A percentile compares a stretch with the other conserved stretches of the same genome.
Evolutionary conservation across 2,797 vertebrate species (phyloP).

Genomic region (Myotis vivesi): DNA sequence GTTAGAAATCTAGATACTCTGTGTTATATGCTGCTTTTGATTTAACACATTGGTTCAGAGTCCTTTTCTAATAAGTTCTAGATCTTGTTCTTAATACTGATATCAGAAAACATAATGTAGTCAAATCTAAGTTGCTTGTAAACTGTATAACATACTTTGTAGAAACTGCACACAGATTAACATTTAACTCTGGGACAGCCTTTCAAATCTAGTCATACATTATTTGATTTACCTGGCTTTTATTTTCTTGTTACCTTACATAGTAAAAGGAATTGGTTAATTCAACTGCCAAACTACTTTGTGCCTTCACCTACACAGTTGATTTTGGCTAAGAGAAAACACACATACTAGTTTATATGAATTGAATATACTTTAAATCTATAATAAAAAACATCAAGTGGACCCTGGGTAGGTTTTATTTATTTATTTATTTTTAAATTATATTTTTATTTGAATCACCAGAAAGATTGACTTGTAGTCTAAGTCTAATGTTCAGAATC

Average conservation of each 20-base stretch:
- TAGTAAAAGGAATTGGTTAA: not conserved
- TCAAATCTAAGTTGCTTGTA: not conserved
- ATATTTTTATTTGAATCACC: conserved; percentile 84
- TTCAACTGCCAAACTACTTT: not conserved
- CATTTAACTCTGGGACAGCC: not conserved
- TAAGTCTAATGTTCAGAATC: conserved; percentile 69
- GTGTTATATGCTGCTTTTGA: not conserved
- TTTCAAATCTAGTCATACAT: not conserved
- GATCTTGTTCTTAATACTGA: conserved; percentile 9
- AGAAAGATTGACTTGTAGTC: conserved; percentile 71
- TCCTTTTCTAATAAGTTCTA: not conserved
- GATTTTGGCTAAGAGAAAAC: not conserved
- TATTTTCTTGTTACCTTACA: not conserved
- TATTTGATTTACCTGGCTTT: not conserved
- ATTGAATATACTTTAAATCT: not conserved
- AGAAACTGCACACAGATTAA: not conserved
- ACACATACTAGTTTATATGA: not conserved
- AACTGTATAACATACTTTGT: not conserved
- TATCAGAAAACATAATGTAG: not conserved
- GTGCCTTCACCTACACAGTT: not conserved
- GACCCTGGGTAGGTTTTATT: not conserved
- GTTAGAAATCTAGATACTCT: not conserved
- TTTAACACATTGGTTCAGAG: not conserved
- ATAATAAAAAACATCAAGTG: not conserved
- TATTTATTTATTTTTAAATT: conserved; percentile 65